Percentiles rank a stretch among this genome's conserved stretches.
Conservation (phyloP, 2,888 invertebrate genomes). For the Sinopyrophorus schimmeli region DNA sequence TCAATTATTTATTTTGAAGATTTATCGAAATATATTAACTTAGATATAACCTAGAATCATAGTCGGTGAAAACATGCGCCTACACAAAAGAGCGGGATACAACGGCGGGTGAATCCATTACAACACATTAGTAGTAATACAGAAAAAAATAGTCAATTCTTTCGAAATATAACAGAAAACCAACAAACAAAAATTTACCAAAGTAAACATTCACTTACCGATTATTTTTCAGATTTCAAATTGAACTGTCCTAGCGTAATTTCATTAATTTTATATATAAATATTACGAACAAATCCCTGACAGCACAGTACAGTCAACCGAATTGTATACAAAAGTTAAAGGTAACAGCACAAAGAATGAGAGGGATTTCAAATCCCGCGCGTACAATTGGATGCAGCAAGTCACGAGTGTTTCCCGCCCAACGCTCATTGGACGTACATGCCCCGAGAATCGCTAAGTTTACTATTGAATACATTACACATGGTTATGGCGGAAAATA, state of each 20-base stretch:
- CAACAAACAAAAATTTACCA: slow-evolving; percentile 39
- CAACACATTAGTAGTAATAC: slow-evolving; percentile 31
- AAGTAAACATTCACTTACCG: slow-evolving; percentile 61
- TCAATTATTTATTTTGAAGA: too few species aligned
- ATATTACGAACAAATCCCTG: slow-evolving; percentile 48
- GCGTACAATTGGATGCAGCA: slow-evolving; percentile 47
- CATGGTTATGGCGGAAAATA: slow-evolving; percentile 42
- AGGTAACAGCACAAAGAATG: slow-evolving; percentile 50
- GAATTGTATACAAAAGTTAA: slow-evolving; percentile 56
- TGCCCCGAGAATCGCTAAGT: slow-evolving; percentile 14
- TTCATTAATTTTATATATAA: slow-evolving; percentile 71
- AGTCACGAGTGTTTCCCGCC: slow-evolving; percentile 55
- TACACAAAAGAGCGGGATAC: slow-evolving; percentile 54
- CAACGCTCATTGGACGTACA: slow-evolving; percentile 45
- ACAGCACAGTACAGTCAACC: slow-evolving; percentile 55
- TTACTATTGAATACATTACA: slow-evolving; percentile 39
- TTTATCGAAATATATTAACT: too few species aligned
- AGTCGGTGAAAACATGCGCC: slow-evolving; percentile 42
- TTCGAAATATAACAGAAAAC: slow-evolving; percentile 51
- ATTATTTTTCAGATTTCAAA: slow-evolving; percentile 67
- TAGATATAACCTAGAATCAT: slow-evolving; percentile 26
- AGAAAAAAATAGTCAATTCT: slow-evolving; percentile 38
- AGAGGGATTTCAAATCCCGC: slow-evolving; percentile 56
- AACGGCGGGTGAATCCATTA: slow-evolving; percentile 53
- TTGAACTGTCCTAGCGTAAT: slow-evolving; percentile 69